A percentile compares a stretch with the other conserved stretches of the same genome.
These are phyloP conservation scores for Sesamia inferens DNA, from an alignment of 2,888 invertebrate species.

Conservation along the genomic window DNA sequence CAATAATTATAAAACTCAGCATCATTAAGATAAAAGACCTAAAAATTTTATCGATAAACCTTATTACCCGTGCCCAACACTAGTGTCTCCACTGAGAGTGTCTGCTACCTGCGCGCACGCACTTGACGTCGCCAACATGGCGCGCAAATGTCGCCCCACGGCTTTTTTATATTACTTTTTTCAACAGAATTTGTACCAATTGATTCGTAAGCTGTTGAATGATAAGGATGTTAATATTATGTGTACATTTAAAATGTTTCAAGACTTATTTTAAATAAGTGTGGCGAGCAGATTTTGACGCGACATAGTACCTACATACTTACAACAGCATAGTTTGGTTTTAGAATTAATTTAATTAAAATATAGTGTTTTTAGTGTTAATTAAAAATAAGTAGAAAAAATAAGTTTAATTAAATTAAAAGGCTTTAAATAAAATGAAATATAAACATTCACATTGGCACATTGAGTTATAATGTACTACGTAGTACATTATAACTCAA, in stretches of 20 bases:
- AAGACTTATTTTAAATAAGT: neutral
- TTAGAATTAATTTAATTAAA: too few species aligned
- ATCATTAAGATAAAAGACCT: neutral
- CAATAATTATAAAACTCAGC: neutral
- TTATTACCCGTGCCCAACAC: constrained; percentile 37
- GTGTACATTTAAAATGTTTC: neutral
- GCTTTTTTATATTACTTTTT: constrained; percentile 55
- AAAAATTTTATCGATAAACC: neutral
- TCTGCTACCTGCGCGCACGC: constrained; percentile 75
- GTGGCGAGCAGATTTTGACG: neutral
- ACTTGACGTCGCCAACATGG: constrained; percentile 76
- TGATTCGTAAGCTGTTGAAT: constrained; percentile 58
- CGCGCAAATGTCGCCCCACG: constrained; percentile 72
- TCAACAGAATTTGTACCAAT: constrained; percentile 67
- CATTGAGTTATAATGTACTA: too few species aligned
- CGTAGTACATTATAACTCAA: too few species aligned
- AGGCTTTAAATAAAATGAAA: neutral
- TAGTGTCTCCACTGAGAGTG: constrained; percentile 55
- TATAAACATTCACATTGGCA: too few species aligned
- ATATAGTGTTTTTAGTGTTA: neutral
- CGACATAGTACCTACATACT: too few species aligned
- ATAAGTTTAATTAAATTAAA: neutral
- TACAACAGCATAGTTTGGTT: neutral
- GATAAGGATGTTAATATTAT: constrained; percentile 58
- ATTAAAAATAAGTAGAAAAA: neutral